A percentile compares a stretch with the other conserved stretches of the same genome.
phyloP scores from a whole-genome alignment of 2,888 invertebrate genomes.

The Chorisops tibialis region DNA sequence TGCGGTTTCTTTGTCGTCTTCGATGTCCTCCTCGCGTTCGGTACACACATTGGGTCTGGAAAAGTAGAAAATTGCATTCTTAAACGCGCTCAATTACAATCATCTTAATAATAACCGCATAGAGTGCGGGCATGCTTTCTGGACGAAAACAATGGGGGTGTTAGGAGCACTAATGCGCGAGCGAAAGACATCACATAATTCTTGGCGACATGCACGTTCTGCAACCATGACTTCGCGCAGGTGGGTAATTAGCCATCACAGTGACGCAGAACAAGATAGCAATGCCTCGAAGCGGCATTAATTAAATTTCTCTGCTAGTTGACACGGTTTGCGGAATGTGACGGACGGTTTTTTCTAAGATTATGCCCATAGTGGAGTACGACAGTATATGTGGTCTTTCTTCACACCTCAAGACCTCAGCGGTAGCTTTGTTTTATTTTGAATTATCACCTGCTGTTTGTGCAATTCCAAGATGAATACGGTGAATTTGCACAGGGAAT shows the following conservation, averaged over 20 bases:
- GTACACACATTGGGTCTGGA: slow-evolving; percentile 62
- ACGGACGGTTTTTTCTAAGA: not conserved
- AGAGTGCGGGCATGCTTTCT: too few relatives aligned
- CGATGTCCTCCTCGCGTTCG: slow-evolving; percentile 55
- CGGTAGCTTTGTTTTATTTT: not conserved
- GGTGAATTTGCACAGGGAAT: too few relatives aligned
- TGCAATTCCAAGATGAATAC: too few relatives aligned
- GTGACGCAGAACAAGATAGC: too few relatives aligned
- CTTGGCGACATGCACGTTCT: too few relatives aligned
- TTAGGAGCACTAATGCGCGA: too few relatives aligned
- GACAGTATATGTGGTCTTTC: not conserved
- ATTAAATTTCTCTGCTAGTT: not conserved
- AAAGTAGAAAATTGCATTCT: slow-evolving; percentile 9
- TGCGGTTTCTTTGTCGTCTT: slow-evolving; percentile 36
- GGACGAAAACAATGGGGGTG: too few relatives aligned
- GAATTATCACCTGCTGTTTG: not conserved
- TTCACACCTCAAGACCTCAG: not conserved
- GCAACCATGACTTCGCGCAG: too few relatives aligned
- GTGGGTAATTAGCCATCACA: too few relatives aligned
- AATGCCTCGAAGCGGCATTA: not conserved
- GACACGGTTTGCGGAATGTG: not conserved
- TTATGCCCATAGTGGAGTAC: too few relatives aligned
- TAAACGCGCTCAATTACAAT: not conserved
- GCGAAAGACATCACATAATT: too few relatives aligned
- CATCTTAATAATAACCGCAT: too few relatives aligned